phyloP scores from a whole-genome alignment of 2,113 vertebrate genomes.

The Struthidea cinerea region DNA sequence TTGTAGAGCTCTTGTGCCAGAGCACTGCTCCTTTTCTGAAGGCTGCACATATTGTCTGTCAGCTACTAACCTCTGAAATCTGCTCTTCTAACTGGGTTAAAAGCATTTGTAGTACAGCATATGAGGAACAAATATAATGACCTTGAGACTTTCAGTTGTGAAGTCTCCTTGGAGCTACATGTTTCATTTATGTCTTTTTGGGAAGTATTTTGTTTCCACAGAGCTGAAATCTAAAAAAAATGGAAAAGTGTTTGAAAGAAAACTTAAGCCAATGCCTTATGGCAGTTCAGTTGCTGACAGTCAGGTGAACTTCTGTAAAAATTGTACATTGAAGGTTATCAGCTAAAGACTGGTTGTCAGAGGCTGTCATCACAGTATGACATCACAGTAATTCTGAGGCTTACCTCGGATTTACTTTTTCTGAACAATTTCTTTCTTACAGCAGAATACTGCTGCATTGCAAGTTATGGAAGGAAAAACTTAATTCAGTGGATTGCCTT shows the following conservation, averaged over 20 bases:
- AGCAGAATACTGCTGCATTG: neutral
- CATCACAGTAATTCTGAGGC: neutral
- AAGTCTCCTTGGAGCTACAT: neutral
- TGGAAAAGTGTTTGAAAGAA: neutral
- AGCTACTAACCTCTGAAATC: neutral
- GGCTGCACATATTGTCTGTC: neutral
- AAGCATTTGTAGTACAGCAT: neutral
- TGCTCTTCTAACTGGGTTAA: neutral
- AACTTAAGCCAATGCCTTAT: neutral
- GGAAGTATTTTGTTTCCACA: neutral
- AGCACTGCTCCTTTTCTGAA: neutral
- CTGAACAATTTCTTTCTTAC: neutral
- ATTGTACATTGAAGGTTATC: neutral
- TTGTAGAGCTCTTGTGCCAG: neutral
- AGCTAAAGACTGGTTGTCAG: neutral
- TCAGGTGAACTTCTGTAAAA: neutral
- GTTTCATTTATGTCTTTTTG: neutral
- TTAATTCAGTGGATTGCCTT: neutral
- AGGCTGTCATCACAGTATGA: neutral
- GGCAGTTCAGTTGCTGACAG: neutral
- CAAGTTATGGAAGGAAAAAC: neutral
- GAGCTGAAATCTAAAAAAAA: neutral
- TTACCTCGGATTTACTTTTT: neutral
- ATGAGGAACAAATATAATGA: neutral
- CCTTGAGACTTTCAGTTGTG: neutral